Evolutionary conservation across 92 coral and sea anemone species (phyloP).

Genomic region (Nematostella vectensis): DNA sequence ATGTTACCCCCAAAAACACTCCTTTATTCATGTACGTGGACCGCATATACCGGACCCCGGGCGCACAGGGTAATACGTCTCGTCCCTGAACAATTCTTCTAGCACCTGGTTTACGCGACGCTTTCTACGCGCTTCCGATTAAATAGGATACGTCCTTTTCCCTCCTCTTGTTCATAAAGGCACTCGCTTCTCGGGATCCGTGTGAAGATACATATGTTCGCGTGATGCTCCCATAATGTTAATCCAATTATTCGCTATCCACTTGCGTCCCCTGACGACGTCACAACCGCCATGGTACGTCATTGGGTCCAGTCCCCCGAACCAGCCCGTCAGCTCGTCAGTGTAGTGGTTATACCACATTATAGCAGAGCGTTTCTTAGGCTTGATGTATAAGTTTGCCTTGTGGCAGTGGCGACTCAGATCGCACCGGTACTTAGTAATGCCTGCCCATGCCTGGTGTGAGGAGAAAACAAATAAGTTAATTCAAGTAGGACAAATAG

Average conservation of each 20-base stretch:
- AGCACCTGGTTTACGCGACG: too few species aligned
- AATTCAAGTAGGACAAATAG: too few species aligned
- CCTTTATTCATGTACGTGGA: too few species aligned
- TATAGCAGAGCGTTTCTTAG: slow-evolving; percentile 72
- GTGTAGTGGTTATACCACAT: slow-evolving; percentile 92
- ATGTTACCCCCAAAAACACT: too few species aligned
- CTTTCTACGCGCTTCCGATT: too few species aligned
- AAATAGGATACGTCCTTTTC: too few species aligned
- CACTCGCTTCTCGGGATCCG: slow-evolving; percentile 32
- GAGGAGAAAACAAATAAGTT: too few species aligned
- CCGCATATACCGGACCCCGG: too few species aligned
- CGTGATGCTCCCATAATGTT: slow-evolving; percentile 69
- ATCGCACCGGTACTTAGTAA: slow-evolving; percentile 78
- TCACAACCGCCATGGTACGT: slow-evolving; percentile 94
- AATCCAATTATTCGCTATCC: slow-evolving; percentile 99
- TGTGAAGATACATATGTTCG: slow-evolving; percentile 50
- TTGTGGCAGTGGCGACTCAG: slow-evolving; percentile 89
- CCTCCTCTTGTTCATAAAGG: too few species aligned
- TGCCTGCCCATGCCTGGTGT: slow-evolving; percentile 61
- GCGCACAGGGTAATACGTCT: too few species aligned
- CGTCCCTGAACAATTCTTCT: too few species aligned
- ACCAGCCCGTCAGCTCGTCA: slow-evolving; percentile 77
- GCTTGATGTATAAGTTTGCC: slow-evolving; percentile 72
- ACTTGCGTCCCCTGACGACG: slow-evolving; percentile 76
- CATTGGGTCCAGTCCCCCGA: slow-evolving; percentile 67